Evolutionary conservation across 1,140 invertebrate genomes (phyloP).

Genomic region (Drosophila simulans): DNA sequence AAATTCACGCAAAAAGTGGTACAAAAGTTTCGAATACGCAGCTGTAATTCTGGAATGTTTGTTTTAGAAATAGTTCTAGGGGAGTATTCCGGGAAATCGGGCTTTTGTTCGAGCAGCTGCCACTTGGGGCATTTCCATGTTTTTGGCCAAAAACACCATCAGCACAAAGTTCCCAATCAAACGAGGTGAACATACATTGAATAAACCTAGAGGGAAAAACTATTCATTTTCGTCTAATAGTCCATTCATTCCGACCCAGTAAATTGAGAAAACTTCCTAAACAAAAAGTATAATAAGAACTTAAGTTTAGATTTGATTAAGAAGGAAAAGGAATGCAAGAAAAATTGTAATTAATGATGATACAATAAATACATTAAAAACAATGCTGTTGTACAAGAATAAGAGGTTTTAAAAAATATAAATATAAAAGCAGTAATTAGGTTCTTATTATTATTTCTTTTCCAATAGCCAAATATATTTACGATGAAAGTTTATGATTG

Average conservation of each 20-base stretch:
- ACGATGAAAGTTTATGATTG: too few species aligned
- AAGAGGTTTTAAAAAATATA: too few species aligned
- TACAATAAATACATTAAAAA: background rate
- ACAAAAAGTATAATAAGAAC: slow-evolving; percentile 8
- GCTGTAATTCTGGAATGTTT: background rate
- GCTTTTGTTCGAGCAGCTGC: slow-evolving; percentile 28
- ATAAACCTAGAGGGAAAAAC: slow-evolving; percentile 23
- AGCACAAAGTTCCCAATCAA: slow-evolving; percentile 4
- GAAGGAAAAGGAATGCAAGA: background rate
- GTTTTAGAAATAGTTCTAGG: background rate
- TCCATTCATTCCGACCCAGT: background rate
- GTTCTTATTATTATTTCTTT: too few species aligned
- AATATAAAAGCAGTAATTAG: too few species aligned
- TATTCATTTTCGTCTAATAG: slow-evolving; percentile 42
- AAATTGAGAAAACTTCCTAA: background rate
- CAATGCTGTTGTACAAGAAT: too few species aligned
- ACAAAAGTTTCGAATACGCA: slow-evolving; percentile 4
- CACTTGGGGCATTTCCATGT: slow-evolving; percentile 12
- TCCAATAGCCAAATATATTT: too few species aligned
- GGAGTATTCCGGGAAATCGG: slow-evolving; percentile 7
- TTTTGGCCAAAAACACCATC: slow-evolving; percentile 11
- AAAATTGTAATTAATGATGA: background rate
- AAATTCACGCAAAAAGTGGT: slow-evolving; percentile 7
- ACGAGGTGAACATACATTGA: slow-evolving; percentile 22
- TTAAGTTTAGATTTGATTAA: background rate